These are phyloP conservation scores for Vidua macroura DNA, from an alignment of 2,113 vertebrate species.

Conservation along the genomic window DNA sequence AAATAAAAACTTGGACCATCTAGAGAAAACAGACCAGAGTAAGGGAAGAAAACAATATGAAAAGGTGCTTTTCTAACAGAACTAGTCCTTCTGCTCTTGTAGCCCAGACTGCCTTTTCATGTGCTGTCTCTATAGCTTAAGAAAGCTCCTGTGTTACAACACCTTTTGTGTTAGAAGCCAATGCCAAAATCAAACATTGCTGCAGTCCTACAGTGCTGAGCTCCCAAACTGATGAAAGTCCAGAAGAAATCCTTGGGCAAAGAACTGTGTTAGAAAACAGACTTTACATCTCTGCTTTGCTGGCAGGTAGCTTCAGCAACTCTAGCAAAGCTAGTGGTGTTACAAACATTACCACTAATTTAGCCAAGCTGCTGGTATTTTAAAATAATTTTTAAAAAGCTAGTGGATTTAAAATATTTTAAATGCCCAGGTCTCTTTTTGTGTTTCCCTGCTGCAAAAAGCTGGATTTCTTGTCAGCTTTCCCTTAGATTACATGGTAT, in stretches of 20 bases:
- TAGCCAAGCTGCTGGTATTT: not conserved
- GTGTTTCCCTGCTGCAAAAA: not conserved
- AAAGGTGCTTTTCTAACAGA: conserved; percentile 57
- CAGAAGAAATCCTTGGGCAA: not conserved
- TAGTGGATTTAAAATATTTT: not conserved
- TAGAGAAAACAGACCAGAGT: conserved; percentile 50
- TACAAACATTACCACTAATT: not conserved
- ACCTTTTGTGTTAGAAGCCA: not conserved
- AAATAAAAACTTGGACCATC: conserved; percentile 63
- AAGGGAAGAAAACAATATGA: conserved; percentile 35
- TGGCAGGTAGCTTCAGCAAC: not conserved
- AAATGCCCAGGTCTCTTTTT: not conserved
- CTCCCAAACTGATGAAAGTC: not conserved
- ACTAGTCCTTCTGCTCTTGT: not conserved
- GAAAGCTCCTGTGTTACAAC: not conserved
- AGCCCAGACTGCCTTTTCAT: not conserved
- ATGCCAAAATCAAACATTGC: not conserved
- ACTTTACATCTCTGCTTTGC: not conserved
- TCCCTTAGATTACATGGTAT: not conserved
- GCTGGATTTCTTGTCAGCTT: not conserved
- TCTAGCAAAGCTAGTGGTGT: not conserved
- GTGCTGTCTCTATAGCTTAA: not conserved
- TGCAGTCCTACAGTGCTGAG: not conserved
- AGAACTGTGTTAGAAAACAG: not conserved
- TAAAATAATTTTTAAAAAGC: not conserved